These are phyloP conservation scores for Phrixothrix hirtus DNA, from an alignment of 2,888 invertebrate species.

Conservation along the genomic window DNA sequence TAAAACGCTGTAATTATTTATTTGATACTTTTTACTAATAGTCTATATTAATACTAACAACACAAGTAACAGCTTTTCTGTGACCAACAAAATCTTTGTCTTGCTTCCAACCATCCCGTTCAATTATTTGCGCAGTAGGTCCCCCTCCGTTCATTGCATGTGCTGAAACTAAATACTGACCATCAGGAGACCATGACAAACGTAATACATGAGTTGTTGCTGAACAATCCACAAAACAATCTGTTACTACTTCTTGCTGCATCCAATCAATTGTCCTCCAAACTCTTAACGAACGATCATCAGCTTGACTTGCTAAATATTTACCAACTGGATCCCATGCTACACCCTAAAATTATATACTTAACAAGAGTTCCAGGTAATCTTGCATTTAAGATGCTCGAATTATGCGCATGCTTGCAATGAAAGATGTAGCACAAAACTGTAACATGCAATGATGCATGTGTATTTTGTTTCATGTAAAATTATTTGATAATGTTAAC, in stretches of 20 bases:
- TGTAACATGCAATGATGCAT: too few species aligned
- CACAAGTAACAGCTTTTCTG: slow-evolving; percentile 94
- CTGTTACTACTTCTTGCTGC: slow-evolving; percentile 81
- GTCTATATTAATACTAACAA: slow-evolving; percentile 49
- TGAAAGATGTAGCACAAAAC: too few species aligned
- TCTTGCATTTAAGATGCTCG: too few species aligned
- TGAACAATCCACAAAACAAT: slow-evolving; percentile 86
- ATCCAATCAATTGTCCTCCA: slow-evolving; percentile 98
- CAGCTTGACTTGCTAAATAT: slow-evolving; percentile 94
- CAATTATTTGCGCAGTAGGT: slow-evolving; percentile 95
- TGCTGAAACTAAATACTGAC: slow-evolving; percentile 93
- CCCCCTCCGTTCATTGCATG: slow-evolving; percentile 99
- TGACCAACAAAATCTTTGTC: slow-evolving; percentile 98
- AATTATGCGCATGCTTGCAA: too few species aligned
- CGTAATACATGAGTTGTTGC: slow-evolving; percentile 92
- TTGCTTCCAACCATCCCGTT: slow-evolving; percentile 90
- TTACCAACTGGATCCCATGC: slow-evolving; percentile 99
- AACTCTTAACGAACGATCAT: slow-evolving; percentile 89
- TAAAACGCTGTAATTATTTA: slow-evolving; percentile 70
- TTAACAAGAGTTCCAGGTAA: too few species aligned
- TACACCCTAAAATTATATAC: slow-evolving; percentile 76
- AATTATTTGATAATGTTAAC: too few species aligned
- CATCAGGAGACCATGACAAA: slow-evolving; percentile 97
- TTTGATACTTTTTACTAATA: background rate
- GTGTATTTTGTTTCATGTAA: too few species aligned